Conservation (phyloP, 1,140 invertebrate species). For the Drosophila busckii region DNA sequence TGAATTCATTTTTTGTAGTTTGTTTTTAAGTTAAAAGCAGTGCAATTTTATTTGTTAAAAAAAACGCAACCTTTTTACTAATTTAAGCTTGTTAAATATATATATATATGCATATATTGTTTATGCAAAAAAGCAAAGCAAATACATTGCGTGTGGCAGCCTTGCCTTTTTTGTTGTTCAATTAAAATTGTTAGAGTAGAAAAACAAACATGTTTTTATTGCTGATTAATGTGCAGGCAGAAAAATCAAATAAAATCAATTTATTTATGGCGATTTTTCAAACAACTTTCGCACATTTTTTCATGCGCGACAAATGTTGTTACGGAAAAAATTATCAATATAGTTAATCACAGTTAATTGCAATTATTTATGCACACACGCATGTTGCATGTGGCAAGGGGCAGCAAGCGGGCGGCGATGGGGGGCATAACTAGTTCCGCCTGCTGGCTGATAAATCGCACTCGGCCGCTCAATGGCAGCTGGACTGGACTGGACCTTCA, state of each 20-base stretch:
- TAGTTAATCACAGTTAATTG: conserved; percentile 11
- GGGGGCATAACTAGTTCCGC: conserved; percentile 2
- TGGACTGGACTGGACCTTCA: conserved; percentile 33
- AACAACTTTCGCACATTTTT: conserved; percentile 17
- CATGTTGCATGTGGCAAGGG: conserved; percentile 3
- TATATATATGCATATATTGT: too few relatives aligned
- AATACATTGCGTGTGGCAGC: conserved; percentile 1
- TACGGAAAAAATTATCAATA: conserved; percentile 6
- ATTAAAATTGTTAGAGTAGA: not conserved
- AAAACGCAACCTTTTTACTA: too few relatives aligned
- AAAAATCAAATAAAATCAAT: conserved; percentile 36
- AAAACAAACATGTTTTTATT: conserved; percentile 23
- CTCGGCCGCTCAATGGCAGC: conserved; percentile 16
- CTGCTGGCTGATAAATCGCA: conserved; percentile 19
- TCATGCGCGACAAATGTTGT: conserved; percentile 7
- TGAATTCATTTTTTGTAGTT: too few relatives aligned
- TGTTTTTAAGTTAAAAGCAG: too few relatives aligned
- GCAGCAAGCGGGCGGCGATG: not conserved
- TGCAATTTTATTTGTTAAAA: too few relatives aligned
- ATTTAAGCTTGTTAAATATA: not conserved
- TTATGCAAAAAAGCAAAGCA: conserved; percentile 1
- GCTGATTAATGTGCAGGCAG: conserved; percentile 37
- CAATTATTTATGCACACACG: not conserved
- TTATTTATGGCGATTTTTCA: conserved; percentile 15
- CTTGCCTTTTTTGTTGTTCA: conserved; percentile 5